Base-by-base conservation (phyloP, 2,797 vertebrate species). In the Varecia variegata region DNA sequence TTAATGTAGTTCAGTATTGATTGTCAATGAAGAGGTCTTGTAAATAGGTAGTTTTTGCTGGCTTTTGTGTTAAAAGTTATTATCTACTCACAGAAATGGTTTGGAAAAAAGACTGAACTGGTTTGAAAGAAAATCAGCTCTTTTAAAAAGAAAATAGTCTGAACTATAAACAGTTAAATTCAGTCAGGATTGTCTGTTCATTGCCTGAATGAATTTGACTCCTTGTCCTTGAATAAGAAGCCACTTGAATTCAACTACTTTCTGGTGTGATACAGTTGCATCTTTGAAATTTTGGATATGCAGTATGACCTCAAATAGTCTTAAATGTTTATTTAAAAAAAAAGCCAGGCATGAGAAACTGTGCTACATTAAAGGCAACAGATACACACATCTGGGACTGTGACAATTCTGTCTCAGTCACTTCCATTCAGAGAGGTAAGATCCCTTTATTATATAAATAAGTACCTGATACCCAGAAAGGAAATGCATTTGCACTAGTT, bases 231-330 rank as follows among this genome's bases (percentile, higher is more conserved):
- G 54, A 93, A 54, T 67, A 92, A 86, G 52, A 73, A 88, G 10
- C 38, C 38, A 17, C 45, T 93, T 62, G 32, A 77, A 73, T 88
- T 96, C 73, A 87, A 12, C 47, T 54, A 58, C 43, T 77, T 85
- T 96, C 95, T 71, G 52, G 20, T 83, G 56, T 50, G 43, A 70
- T 62, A 43, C 32, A 81, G 62, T 89, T 74, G 40, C 25, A 56
- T 71, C 52, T 92, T 94, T 77, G 91, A 94, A 84, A 76, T 82
- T 94, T 92, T 85, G 91, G 81, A 60, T 67, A 81, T 89, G 20
- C 35, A 68, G 71, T 47, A 68, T 76, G 52, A 88, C 65, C 77
- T 90, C 18, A 62, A 84, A 88, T 88, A 68, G 38, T 86, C 27
- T 89, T 87, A 73, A 86, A 12, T 93, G 54, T 43, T 81, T 85